Conservation (phyloP, 1,140 invertebrate genomes). For the Nasonia vitripennis region DNA sequence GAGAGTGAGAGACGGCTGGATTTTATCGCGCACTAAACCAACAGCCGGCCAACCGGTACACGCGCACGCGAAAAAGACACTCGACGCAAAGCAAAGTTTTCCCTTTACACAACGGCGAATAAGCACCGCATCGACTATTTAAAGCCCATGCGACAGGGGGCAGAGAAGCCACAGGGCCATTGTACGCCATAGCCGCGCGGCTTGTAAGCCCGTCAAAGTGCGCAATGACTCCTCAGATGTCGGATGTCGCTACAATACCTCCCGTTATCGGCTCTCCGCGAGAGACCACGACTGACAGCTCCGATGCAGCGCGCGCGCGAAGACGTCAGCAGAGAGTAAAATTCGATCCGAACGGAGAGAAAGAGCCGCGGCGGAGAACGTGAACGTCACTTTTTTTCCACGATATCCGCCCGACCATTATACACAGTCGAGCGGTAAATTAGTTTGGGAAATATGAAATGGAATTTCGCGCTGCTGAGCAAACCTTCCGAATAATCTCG, state of each 20-base stretch:
- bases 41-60: not conserved
- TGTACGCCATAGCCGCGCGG: slow-evolving; percentile 1
- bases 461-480: too few relatives aligned
- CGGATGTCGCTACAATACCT: slow-evolving; percentile 32
- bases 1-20: not conserved
- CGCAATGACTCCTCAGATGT: slow-evolving; percentile 34
- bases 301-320: not conserved
- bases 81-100: too few relatives aligned
- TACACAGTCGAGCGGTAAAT: not conserved
- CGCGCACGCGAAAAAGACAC: too few relatives aligned
- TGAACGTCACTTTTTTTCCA: not conserved
- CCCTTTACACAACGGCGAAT: not conserved
- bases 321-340: not conserved
- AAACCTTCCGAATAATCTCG: too few relatives aligned
- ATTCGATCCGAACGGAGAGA: not conserved
- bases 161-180: not conserved
- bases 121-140: not conserved
- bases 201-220: slow-evolving; percentile 17
- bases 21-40: not conserved
- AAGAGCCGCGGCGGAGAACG: not conserved
- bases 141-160: not conserved
- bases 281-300: not conserved
- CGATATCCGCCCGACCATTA: too few relatives aligned
- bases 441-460: not conserved
- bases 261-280: slow-evolving; percentile 27